Conservation (phyloP, 2,888 invertebrate genomes). For the Caenorhabditis drosophilae region DNA sequence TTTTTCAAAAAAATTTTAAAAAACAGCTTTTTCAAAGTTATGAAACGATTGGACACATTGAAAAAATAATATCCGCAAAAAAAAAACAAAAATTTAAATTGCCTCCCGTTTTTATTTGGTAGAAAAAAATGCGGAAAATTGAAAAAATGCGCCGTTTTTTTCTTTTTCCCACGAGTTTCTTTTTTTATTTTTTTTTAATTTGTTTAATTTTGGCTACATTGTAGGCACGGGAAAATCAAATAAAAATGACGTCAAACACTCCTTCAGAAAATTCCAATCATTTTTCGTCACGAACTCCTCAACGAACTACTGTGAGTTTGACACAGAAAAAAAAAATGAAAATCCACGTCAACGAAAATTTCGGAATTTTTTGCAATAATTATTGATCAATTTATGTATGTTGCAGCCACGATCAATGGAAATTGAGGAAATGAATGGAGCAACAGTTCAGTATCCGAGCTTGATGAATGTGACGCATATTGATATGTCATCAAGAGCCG, state of each 20-base stretch:
- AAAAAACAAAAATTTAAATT: no score
- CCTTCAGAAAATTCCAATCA: slow-evolving; percentile 5
- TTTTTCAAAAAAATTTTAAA: no score
- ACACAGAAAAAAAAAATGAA: no score
- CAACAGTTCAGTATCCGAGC: slow-evolving; percentile 18
- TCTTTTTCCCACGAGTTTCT: background rate
- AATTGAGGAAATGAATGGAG: slow-evolving; percentile 19
- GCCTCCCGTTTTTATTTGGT: no score
- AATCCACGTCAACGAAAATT: no score
- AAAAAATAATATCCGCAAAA: no score
- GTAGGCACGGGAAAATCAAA: slow-evolving; percentile 10
- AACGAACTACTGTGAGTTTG: no score
- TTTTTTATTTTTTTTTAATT: background rate
- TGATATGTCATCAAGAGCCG: slow-evolving; percentile 45
- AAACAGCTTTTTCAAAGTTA: no score
- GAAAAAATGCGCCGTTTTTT: background rate
- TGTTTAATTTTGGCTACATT: background rate
- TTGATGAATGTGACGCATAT: slow-evolving; percentile 47
- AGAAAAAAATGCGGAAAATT: background rate
- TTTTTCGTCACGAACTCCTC: no score
- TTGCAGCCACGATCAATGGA: slow-evolving; percentile 26
- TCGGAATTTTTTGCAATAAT: background rate
- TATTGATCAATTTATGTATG: background rate
- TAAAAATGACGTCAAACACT: background rate
- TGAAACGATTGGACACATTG: no score